phyloP scores from a whole-genome alignment of 2,888 invertebrate species.

The Nomada hirtipes region DNA sequence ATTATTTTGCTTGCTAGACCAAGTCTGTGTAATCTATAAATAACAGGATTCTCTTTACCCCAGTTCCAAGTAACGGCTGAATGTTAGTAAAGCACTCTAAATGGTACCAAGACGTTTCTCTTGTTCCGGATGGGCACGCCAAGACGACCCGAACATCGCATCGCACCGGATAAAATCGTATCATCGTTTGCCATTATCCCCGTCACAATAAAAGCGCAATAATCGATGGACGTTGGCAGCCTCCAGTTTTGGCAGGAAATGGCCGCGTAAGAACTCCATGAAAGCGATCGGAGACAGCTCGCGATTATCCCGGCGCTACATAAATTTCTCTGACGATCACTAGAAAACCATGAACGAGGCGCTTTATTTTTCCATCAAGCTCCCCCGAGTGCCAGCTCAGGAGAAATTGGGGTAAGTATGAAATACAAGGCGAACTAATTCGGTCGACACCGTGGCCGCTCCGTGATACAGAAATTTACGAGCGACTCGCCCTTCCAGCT shows the following conservation, averaged over 20 bases:
- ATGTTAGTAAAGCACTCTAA: not conserved
- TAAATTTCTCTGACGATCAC: not conserved
- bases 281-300: not conserved
- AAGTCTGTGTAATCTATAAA: no score
- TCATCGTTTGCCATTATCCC: not conserved
- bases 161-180: not conserved
- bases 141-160: not conserved
- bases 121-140: not conserved
- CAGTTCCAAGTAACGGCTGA: not conserved
- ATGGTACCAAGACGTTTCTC: not conserved
- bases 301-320: constrained; percentile 17
- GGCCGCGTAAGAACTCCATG: not conserved
- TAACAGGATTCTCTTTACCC: not conserved
- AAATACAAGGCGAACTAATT: constrained; percentile 19
- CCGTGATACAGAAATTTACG: constrained; percentile 36
- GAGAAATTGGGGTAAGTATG: constrained; percentile 34
- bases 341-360: not conserved
- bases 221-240: constrained; percentile 14
- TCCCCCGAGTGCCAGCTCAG: not conserved
- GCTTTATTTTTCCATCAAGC: constrained; percentile 2
- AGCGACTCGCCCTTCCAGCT: constrained; percentile 1
- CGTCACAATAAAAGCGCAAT: constrained; percentile 6
- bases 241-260: constrained; percentile 9
- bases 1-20: no score
- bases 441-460: constrained; percentile 3